phyloP scores from a whole-genome alignment of 2,113 vertebrate genomes.

The Eubucco bourcierii region DNA sequence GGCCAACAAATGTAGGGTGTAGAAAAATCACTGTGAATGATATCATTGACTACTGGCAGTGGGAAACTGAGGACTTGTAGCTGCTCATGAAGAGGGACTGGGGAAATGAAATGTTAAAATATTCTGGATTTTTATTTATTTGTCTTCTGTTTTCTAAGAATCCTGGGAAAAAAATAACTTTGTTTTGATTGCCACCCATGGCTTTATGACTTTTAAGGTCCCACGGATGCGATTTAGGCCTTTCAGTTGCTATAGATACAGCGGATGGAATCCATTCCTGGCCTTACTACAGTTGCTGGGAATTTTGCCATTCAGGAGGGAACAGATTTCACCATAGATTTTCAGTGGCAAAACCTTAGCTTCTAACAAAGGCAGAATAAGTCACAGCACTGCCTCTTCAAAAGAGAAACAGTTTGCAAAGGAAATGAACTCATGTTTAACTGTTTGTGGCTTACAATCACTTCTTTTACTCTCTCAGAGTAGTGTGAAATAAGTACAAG shows the following conservation, averaged over 20 bases:
- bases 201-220: constrained; percentile 35
- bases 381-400: neutral
- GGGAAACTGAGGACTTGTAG: constrained; percentile 39
- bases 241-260: constrained; percentile 13
- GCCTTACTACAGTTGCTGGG: neutral
- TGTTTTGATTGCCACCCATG: constrained; percentile 31
- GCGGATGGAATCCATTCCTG: neutral
- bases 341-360: neutral
- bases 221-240: neutral
- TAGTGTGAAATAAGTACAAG: neutral
- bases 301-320: neutral
- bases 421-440: neutral
- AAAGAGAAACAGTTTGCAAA: neutral
- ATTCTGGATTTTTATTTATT: constrained; percentile 55
- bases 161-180: constrained; percentile 43
- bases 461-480: neutral
- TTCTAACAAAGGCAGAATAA: neutral
- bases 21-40: constrained; percentile 54
- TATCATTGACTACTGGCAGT: constrained; percentile 55
- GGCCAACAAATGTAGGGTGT: constrained; percentile 18
- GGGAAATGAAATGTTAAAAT: constrained; percentile 47
- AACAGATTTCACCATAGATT: neutral
- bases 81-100: neutral
- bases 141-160: constrained; percentile 57
- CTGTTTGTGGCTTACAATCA: neutral